Conservation (phyloP, 2,888 invertebrate species). For the Oligia latruncula region DNA sequence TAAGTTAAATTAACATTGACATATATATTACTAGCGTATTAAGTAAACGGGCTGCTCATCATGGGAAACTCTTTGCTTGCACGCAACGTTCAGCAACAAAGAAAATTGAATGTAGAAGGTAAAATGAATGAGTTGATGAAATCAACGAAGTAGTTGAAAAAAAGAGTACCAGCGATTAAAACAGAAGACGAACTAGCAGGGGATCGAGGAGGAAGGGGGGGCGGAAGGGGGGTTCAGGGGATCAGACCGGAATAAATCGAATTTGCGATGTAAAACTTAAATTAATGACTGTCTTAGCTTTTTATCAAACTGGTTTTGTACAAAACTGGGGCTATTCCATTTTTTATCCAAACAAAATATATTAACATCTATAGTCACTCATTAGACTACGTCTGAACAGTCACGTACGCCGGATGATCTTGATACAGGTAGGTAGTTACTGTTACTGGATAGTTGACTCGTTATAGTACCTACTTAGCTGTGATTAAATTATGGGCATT, state of each 20-base stretch:
- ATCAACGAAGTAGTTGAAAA: neutral
- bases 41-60: too few species aligned
- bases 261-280: neutral
- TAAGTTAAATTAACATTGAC: too few species aligned
- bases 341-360: neutral
- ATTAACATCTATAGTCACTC: neutral
- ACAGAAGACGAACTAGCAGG: too few species aligned
- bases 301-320: neutral
- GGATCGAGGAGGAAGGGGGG: too few species aligned
- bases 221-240: too few species aligned
- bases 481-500: constrained; percentile 11
- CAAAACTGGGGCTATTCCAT: neutral
- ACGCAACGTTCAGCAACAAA: too few species aligned
- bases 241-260: neutral
- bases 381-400: constrained; percentile 20
- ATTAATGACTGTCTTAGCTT: neutral
- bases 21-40: too few species aligned
- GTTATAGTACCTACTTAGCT: neutral
- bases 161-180: too few species aligned
- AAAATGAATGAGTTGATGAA: too few species aligned
- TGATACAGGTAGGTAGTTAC: constrained; percentile 13
- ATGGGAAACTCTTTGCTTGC: too few species aligned
- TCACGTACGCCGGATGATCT: constrained; percentile 40
- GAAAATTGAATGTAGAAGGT: too few species aligned
- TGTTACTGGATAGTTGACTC: constrained; percentile 11